Conservation (phyloP, 2,888 invertebrate species). For the Seira sanloemensis region DNA sequence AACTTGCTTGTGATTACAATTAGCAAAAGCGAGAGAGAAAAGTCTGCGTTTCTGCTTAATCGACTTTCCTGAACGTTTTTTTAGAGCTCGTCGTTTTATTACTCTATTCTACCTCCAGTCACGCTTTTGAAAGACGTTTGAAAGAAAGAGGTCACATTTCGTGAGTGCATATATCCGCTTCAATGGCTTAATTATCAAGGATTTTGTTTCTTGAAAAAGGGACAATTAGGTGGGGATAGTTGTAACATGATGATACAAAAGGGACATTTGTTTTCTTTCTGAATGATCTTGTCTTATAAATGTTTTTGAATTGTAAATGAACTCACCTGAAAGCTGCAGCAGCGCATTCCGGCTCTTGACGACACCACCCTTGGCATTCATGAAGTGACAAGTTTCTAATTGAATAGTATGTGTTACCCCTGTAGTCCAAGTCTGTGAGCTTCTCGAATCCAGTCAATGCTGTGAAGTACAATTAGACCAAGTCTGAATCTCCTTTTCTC, state of each 20-base stretch:
- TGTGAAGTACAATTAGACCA: constrained; percentile 74
- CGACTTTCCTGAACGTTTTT: background rate
- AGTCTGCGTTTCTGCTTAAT: too few relatives aligned
- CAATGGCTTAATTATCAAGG: constrained; percentile 38
- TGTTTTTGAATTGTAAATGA: background rate
- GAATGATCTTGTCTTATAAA: background rate
- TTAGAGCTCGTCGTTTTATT: background rate
- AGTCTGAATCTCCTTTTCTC: background rate
- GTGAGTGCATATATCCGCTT: constrained; percentile 20
- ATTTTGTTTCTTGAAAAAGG: background rate
- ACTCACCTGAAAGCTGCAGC: constrained; percentile 89
- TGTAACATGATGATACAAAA: too few relatives aligned
- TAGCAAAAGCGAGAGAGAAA: too few relatives aligned
- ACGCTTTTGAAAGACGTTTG: constrained; percentile 14
- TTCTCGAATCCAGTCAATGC: constrained; percentile 95
- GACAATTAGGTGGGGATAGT: too few relatives aligned
- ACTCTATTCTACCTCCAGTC: constrained; percentile 37
- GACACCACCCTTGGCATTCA: constrained; percentile 96
- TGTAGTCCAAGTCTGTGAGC: constrained; percentile 92
- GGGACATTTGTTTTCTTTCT: too few relatives aligned
- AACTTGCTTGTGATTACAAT: constrained; percentile 19
- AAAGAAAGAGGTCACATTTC: constrained; percentile 34
- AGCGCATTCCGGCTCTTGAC: constrained; percentile 84
- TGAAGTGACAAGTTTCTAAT: constrained; percentile 93
- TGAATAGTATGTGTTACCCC: constrained; percentile 93